Percentiles rank a stretch among this genome's conserved stretches.
Conservation (phyloP, 2,113 vertebrate species). For the Melanerpes aurifrons region DNA sequence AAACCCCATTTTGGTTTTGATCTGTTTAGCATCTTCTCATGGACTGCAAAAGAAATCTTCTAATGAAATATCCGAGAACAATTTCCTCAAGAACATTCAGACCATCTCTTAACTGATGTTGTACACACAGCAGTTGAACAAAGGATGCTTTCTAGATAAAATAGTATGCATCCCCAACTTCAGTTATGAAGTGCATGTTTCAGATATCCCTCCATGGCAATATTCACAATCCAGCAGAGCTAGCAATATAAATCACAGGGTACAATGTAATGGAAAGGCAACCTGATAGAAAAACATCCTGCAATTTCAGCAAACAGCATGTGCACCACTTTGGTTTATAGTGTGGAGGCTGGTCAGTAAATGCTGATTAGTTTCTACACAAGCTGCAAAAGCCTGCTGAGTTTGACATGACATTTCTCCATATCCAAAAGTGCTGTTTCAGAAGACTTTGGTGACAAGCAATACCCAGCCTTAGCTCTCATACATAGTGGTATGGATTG, state of each 20-base stretch:
- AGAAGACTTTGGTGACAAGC: background rate
- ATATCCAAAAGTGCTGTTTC: background rate
- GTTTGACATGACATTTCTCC: background rate
- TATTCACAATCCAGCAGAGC: constrained; percentile 46
- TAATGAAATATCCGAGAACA: background rate
- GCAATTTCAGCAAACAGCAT: constrained; percentile 55
- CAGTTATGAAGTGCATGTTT: constrained; percentile 11
- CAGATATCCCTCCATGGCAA: constrained; percentile 10
- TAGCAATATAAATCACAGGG: constrained; percentile 46
- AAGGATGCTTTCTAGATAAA: background rate
- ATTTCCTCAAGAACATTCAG: background rate
- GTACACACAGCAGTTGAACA: rapidly evolving
- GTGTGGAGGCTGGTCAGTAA: background rate
- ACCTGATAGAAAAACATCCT: constrained; percentile 42
- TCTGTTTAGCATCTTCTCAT: background rate
- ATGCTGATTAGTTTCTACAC: constrained; percentile 16
- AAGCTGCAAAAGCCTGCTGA: constrained; percentile 12
- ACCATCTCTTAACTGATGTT: background rate
- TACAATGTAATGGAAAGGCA: constrained; percentile 12
- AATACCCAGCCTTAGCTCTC: background rate
- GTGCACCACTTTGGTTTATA: background rate
- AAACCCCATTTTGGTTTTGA: constrained; percentile 21
- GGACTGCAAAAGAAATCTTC: background rate
- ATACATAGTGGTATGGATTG: background rate
- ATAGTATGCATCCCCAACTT: background rate